A percentile compares a stretch with the other conserved stretches of the same genome.
phyloP scores from a whole-genome alignment of 2,113 vertebrate species.

The Ochotona princeps region DNA sequence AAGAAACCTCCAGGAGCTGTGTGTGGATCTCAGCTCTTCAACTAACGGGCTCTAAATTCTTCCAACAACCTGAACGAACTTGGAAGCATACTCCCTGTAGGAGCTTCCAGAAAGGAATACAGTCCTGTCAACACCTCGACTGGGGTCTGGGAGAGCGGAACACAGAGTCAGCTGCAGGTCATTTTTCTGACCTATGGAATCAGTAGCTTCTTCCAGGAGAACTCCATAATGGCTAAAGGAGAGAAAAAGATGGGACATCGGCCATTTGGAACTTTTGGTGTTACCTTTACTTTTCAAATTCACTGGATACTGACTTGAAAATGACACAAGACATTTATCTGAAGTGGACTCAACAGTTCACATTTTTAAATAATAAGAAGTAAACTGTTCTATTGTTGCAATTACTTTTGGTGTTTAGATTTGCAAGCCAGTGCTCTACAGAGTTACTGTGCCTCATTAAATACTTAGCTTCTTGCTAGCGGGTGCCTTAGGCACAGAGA shows the following conservation, averaged over 20 bases:
- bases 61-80: background rate
- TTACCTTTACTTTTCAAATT: conserved; percentile 49
- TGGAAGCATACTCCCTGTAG: background rate
- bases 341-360: background rate
- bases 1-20: background rate
- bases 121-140: background rate
- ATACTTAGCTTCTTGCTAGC: conserved; percentile 12
- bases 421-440: background rate
- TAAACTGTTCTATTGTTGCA: background rate
- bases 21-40: background rate
- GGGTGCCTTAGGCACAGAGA: background rate
- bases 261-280: background rate
- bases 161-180: background rate
- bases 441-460: background rate
- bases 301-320: background rate
- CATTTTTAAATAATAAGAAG: conserved; percentile 32
- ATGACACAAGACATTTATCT: background rate
- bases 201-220: conserved; percentile 6
- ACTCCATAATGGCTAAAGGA: background rate
- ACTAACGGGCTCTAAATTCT: background rate
- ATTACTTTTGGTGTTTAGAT: background rate
- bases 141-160: background rate
- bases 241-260: background rate
- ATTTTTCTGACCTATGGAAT: background rate
- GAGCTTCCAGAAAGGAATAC: background rate